Evolutionary conservation across 92 coral and sea anemone species (phyloP), one percentile per base, ranked within the genome.

Genomic region (Zoanthus solanderi): DNA sequence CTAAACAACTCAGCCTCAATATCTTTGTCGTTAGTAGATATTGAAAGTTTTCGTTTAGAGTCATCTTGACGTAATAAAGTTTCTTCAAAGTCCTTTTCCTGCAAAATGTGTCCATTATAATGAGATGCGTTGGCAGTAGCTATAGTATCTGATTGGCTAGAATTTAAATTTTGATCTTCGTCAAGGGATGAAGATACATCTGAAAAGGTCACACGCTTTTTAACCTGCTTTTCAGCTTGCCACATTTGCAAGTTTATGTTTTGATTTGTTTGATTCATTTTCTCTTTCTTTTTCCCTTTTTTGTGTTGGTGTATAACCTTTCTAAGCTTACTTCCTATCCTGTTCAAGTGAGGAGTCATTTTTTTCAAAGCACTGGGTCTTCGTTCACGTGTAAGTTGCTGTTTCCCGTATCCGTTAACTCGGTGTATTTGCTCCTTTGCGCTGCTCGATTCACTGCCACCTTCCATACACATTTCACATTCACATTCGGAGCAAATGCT

Each of bases 141-240:
- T 23, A 23, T 23, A 23, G 85, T 81, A 66, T 81, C 85, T 45
- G 85, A 81, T 45, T 81, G 85, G 65, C 85, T 81, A 47, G 85
- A 81, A 45, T 46, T 23, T 17, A 81, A 47, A 44, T 66, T 65
- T 16, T 81, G 75, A 13, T 81, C 90, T 56, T 92, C 94, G 80
- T 91, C 93, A 10, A 84, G 68, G 28, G 93, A 93, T 45, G 90
- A 83, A n/a, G 95, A 88, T 6, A 90, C 73, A 61, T 95, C 98
- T 18, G 89, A 45, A 65, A 95, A 95, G 1, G 96, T 94, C 3
- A 95, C 98, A 79, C 78, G 93, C 88, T 94, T 93, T 66, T 89
- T 86, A 47, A 79, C 65, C 12, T 75, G 78, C 71, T 71, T 91
- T 32, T 23, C 48, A 7, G 61, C 42, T 32, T 69, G 58, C 85